phyloP scores from a whole-genome alignment of 2,797 vertebrate genomes.

The Iguana delicatissima region DNA sequence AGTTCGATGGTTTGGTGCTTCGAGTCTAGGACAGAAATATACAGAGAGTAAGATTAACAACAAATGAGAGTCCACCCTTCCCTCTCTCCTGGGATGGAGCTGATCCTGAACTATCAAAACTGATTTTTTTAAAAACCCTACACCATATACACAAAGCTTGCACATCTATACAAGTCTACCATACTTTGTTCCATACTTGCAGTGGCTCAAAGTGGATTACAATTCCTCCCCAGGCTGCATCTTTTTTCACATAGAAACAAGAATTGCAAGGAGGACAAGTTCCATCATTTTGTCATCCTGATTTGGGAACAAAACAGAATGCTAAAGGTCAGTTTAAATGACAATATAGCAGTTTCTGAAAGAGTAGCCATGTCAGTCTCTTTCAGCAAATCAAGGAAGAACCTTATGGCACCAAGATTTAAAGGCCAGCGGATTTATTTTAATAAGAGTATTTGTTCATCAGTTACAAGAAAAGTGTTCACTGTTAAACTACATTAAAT shows the following conservation, averaged over 20 bases:
- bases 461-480: too few relatives aligned
- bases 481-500: not conserved
- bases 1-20: constrained; percentile 78
- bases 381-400: too few relatives aligned
- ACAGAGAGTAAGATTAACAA: constrained; percentile 22
- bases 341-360: too few relatives aligned
- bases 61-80: not conserved
- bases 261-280: not conserved
- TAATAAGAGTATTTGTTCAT: too few relatives aligned
- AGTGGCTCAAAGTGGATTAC: too few relatives aligned
- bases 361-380: too few relatives aligned
- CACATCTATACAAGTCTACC: too few relatives aligned
- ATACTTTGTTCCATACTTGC: not conserved
- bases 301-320: not conserved
- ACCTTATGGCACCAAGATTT: too few relatives aligned
- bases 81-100: not conserved
- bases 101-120: not conserved
- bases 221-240: not conserved
- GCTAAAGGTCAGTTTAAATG: not conserved
- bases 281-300: not conserved
- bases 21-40: constrained; percentile 69
- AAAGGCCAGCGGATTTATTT: too few relatives aligned
- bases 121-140: too few relatives aligned
- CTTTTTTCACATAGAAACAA: not conserved
- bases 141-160: not conserved